Evolutionary conservation across 2,113 vertebrate species (phyloP), one percentile per base, ranked within the genome.

Genomic region (Corvus cornix): DNA sequence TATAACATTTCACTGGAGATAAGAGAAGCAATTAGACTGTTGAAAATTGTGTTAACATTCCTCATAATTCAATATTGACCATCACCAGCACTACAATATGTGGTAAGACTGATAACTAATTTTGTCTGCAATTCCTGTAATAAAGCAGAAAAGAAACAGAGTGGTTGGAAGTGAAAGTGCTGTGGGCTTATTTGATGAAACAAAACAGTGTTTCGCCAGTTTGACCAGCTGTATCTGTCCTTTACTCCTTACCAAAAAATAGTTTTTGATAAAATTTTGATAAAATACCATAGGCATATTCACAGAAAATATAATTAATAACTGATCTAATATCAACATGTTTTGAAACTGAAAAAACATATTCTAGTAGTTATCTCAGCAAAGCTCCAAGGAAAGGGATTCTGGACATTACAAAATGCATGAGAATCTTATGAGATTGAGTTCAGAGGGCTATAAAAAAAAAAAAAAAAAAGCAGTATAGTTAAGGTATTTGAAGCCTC

Each of bases 1-100:
- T 97, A 96, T 97, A 98, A 98, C 49, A 27, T 98, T 98, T 98
- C 89, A 87, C 95, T 97, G 97, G 97, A 95, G 98, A 98, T 84
- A 92, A 87, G 82, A 97, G 94, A 98, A 98, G 98, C 94, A 98
- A 98, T 98, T 97, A 97, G 81, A 82, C 6, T 96, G 96, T 88
- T 97, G 97, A 98, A 98, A 98, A 97, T 79, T 95, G 59, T 9
- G 6, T 87, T 96, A 83, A n/a, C 27, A 8, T 91, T 74, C 39
- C 63, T 72, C 83, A 93, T 95, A 97, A 97, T 96, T 97, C 95
- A 98, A 92, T 97, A 96, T 49, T 96, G 97, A 97, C 94, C 87
- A 97, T 84, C 80, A 93, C 43, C 74, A 96, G 62, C 41, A 78
- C 51, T 73, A 77, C 33, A 96, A 80, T 77, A 96, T 96, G 78